A percentile compares a stretch with the other conserved stretches of the same genome.
phyloP scores from a whole-genome alignment of 2,888 invertebrate species.

The Arge pagana region DNA sequence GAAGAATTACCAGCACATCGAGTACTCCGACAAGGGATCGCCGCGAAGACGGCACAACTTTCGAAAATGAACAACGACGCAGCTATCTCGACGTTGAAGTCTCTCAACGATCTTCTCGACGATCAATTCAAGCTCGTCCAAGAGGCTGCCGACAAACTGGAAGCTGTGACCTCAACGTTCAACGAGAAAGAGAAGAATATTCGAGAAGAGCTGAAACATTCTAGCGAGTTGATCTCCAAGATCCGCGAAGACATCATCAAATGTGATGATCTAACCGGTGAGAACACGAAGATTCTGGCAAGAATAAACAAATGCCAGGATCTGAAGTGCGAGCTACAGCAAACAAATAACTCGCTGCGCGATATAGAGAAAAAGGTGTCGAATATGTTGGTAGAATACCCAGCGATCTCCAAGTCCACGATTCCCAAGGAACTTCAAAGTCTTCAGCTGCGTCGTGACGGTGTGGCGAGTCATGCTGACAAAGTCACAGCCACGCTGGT shows the following conservation, averaged over 20 bases:
- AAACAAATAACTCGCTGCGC: conserved; percentile 70
- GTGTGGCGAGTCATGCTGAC: conserved; percentile 75
- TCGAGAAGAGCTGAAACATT: conserved; percentile 72
- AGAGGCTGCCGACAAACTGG: conserved; percentile 74
- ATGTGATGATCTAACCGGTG: conserved; percentile 88
- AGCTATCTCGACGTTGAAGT: conserved; percentile 68
- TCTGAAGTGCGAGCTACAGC: conserved; percentile 72
- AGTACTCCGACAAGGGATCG: conserved; percentile 76
- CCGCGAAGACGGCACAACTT: conserved; percentile 79
- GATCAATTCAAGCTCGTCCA: conserved; percentile 79
- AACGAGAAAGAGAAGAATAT: conserved; percentile 76
- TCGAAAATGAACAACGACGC: conserved; percentile 74
- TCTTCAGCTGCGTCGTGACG: conserved; percentile 83
- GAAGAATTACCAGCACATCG: conserved; percentile 82
- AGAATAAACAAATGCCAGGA: conserved; percentile 76
- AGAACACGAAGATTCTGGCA: conserved; percentile 80
- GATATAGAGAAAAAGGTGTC: conserved; percentile 72
- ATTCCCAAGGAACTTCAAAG: conserved; percentile 82
- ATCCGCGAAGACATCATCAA: conserved; percentile 83
- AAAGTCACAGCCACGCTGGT: conserved; percentile 76
- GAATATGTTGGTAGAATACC: conserved; percentile 74
- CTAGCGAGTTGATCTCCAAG: conserved; percentile 72
- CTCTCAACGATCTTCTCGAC: conserved; percentile 70
- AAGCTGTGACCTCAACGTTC: conserved; percentile 72
- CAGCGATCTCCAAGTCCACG: conserved; percentile 76